Conservation (phyloP, 1,140 invertebrate genomes). For the Episyrphus balteatus region DNA sequence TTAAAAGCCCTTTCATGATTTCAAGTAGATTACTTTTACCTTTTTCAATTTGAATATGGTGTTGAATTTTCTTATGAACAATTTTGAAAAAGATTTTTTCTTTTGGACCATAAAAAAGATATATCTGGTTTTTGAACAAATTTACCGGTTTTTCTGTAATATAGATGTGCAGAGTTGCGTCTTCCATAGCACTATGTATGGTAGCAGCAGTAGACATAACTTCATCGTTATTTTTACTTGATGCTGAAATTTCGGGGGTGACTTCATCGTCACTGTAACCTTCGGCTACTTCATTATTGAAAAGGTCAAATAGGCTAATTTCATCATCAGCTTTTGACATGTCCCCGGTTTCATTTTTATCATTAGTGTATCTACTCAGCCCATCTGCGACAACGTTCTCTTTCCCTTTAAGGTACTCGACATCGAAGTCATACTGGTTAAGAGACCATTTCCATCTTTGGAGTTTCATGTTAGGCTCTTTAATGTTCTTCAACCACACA, state of each 20-base stretch:
- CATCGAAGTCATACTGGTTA: not conserved
- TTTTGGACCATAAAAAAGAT: no score
- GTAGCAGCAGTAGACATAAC: not conserved
- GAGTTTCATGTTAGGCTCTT: not conserved
- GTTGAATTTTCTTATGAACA: no score
- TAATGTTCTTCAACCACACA: not conserved
- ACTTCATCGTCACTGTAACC: no score
- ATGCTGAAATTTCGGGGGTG: no score
- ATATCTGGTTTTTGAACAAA: no score
- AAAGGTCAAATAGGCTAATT: no score
- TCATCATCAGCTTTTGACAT: no score
- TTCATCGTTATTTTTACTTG: not conserved
- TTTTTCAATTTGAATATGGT: no score
- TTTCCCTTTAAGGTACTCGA: conserved; percentile 1
- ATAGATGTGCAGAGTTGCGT: not conserved
- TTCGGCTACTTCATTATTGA: no score
- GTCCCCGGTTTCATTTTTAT: not conserved
- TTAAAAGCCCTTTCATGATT: not conserved
- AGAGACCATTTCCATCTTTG: not conserved
- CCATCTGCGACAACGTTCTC: not conserved
- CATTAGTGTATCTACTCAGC: not conserved
- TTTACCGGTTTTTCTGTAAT: conserved; percentile 1
- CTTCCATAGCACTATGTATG: not conserved
- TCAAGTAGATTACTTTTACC: no score
- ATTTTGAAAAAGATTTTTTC: no score